Base-by-base conservation (phyloP, 92 coral and sea anemone genomes). In the Nematostella vectensis region DNA sequence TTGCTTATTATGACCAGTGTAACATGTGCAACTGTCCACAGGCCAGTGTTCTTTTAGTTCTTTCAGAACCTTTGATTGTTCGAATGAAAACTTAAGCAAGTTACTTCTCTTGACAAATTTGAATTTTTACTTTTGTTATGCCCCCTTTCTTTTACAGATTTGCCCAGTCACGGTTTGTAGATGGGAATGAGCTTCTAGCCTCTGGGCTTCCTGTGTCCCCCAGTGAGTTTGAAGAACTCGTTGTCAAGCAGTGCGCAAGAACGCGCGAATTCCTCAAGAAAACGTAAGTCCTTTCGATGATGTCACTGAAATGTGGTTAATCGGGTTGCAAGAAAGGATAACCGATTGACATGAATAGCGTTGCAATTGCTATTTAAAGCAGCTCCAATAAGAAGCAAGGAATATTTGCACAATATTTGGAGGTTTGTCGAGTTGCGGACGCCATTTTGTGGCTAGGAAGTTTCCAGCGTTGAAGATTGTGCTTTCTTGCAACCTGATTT, bases 181-280 rank as follows among this genome's bases (percentile, higher is more conserved):
- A 91, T 38, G 98, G 98, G 15, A 61, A 73, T 11, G 80, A 81
- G 68, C 83, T 91, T 31, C 68, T 50, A 20, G 88, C 76, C 15
- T 74, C 95, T 11, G 98, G 98, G 8, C 59, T 91, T 18, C 98
- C 98, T 63, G 95, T 85, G 4, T 56, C 88, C 6, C 98, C 98
- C 24, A 63, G 70, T 43, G 88, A 91, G 72, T 91, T 91, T 58
- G 95, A 91, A 53, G 60, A 70, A 2, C 78, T 77, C 54, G 98
- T 91, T 0, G 82, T 73, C 65, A 71, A 85, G 36, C 98, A 91
- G 76, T 91, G 98, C 53, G 88, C 87, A 27, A 74, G 71, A 45
- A 79, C 98, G 48, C 70, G 98, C 38, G 98, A 91, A 47, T 91
- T 91, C 31, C 78, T 91, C 2, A 78, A 83, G 59, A 91, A 72